Base-by-base conservation (phyloP, 2,888 invertebrate genomes). In the Ichneumon xanthorius region DNA sequence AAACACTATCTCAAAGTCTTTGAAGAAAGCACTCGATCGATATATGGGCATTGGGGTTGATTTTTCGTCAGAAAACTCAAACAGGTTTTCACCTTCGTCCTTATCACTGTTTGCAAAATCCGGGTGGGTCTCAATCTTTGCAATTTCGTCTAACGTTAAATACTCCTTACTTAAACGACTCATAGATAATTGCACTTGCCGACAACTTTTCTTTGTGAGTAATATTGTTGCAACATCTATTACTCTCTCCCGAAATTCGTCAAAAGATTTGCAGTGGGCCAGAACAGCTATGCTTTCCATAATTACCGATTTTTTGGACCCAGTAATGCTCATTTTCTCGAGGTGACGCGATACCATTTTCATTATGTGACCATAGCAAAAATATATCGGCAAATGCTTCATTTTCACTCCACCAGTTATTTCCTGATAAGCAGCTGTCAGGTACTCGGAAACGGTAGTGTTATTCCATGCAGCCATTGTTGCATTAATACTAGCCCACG, bases 341-440 rank as follows among this genome's bases (percentile, higher is more conserved):
- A 79, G 67, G 40, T 73, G 26, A 19, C 26, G 63, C 40, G 82
- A 76, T 22, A 82, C 70, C 71, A 77, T 82, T 40, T 76, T 58
- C 71, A 82, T 70, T 9, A 82, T 22, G 37, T 82, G 77, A 33
- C 45, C 55, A 11, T 82, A 82, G 33, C 82, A 82, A n/a, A 77
- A 77, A 30, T 77, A 70, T n/a, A 82, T 22, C 9, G 48, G 58
- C 4, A 82, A 14, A 50, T 53, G 37, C 22, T 63, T 26, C 37
- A 77, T 68, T 33, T 53, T 55, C 16, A 19, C 14, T 5, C 30
- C 53, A 72, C 40, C 30, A 53, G 77, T 55, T 40, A 82, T 67
- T 40, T 65, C 67, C 55, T 53, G 63, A 63, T 82, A 72, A 16
- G 76, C 26, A 37, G 71, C 26, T 61, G 53, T 58, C 37, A 53